Evolutionary conservation across 1,140 invertebrate genomes (phyloP).

Genomic region (Eriocheir sinensis): DNA sequence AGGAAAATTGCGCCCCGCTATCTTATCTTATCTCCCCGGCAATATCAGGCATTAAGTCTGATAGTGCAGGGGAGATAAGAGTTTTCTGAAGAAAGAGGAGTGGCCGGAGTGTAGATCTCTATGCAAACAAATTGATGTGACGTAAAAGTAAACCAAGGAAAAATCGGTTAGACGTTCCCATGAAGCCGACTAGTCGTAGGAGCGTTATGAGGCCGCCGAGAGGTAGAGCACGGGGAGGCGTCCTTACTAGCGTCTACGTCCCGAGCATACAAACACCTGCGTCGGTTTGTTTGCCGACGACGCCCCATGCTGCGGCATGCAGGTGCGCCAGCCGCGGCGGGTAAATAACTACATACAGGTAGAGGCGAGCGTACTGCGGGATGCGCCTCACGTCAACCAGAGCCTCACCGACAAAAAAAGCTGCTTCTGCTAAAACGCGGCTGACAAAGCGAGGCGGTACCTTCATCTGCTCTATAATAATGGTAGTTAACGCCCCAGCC

Average conservation of each 20-base stretch:
- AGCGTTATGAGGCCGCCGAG: background rate
- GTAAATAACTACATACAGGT: background rate
- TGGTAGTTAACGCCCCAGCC: background rate
- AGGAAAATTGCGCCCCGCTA: conserved; percentile 1
- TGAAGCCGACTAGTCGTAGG: background rate
- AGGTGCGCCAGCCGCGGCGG: background rate
- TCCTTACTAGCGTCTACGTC: background rate
- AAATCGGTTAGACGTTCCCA: no score
- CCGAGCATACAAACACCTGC: background rate
- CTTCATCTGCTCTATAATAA: background rate
- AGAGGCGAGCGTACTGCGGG: background rate
- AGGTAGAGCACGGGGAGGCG: background rate
- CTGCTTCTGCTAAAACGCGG: background rate
- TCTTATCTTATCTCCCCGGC: background rate
- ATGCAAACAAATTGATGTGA: background rate
- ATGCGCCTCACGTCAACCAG: conserved; percentile 9
- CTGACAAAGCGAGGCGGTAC: conserved; percentile 10
- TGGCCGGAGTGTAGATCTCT: background rate
- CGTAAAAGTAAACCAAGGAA: no score
- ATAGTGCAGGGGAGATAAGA: background rate
- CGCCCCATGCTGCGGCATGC: background rate
- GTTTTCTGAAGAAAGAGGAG: background rate
- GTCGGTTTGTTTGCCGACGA: conserved; percentile 1
- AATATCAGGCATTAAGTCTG: no score
- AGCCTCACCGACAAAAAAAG: background rate